Base-by-base conservation (phyloP, 1,140 invertebrate species). In the Leptopilina clavipes region DNA sequence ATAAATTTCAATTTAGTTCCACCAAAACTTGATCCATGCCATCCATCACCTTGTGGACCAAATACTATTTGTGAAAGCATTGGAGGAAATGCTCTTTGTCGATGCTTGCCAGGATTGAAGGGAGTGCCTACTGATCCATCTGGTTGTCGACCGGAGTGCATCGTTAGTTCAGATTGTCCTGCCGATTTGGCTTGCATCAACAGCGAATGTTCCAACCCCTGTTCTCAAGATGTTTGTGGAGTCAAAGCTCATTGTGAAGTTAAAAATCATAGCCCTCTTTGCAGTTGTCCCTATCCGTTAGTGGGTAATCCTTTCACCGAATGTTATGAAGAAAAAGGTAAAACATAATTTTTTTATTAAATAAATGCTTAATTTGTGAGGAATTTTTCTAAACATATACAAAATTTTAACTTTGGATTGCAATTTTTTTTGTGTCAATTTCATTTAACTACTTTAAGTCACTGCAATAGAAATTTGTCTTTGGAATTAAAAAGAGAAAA, bases 221-320 rank as follows among this genome's bases (percentile, higher is more conserved):
- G 95, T 83, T 85, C 92, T 0, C 86, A 88, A 19, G 94, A 94
- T 25, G 92, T 93, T 1, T 96, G 95, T 84, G 95, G 94, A 9
- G 92, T 92, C 81, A 91, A 90, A 37, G 95, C 94, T 10, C 81
- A 92, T 77, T 95, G 95, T 81, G 90, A 93, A 72, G 93, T 94
- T 0, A 93, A 95, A 81, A 95, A 95, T 85, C 96, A 97, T 83
- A 95, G 94, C 79, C 95, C 95, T 1, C 92, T 96, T 3, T 97
- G 96, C 83, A 94, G 92, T 12, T 97, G 96, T 85, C 93, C 94
- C 45, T 86, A 92, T 71, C 91, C 93, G 0, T 91, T 93, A 19
- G 91, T 93, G 25, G 95, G 95, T 65, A 94, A 96, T 93, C 95
- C 96, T 45, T 96, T 96, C 87, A 88, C 92, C 1, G 92, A 93